Evolutionary conservation across 1,140 invertebrate genomes (phyloP), one percentile per base, ranked within the genome.

Genomic region (Spodoptera frugiperda): DNA sequence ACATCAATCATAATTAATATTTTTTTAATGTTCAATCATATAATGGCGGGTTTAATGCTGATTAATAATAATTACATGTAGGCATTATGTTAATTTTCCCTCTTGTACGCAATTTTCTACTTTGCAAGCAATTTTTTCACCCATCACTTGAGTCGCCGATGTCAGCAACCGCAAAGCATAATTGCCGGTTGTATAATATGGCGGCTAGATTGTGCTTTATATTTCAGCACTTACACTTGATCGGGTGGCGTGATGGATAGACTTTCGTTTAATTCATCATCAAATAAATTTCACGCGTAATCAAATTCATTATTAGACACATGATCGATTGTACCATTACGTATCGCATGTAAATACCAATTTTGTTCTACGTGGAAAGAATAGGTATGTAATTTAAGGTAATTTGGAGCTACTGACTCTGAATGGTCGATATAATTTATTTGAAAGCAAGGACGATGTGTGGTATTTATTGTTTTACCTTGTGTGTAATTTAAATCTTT

Each of bases 161-260:
- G 75, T 81, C 82, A 70, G 82, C 53, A 82, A 83, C 84, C 82
- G 80, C 82, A 88, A 76, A 76, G 82, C 74, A 82, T 88, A 91
- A 88, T 91, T 87, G 75, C 77, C 55, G 54, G 78, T 89, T 87
- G 84, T 84, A 82, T 86, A 89, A 90, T 77, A 54, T 57, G 81
- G 77, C 70, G 81, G 83, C 91, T 85, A 85, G 79, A 87, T 78
- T 63, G 67, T 82, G 72, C 82, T 87, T 87, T 86, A 82, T 80
- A 85, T 86, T 88, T 86, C 82, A 44, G 46, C 53, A 33, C 83
- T 75, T 78, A 74, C 63, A 74, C 76, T 78, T 75, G 55, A 82
- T 83, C 14, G 21, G 21, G 12, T 33, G 21, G 59, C 17, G 10
- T 57, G 76, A 83, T 83, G 82, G 72, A 81, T 48, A n/a, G 17